A percentile compares a stretch with the other conserved stretches of the same genome.
These are phyloP conservation scores for Canis aureus DNA, from an alignment of 2,113 vertebrate species.

Conservation along the genomic window DNA sequence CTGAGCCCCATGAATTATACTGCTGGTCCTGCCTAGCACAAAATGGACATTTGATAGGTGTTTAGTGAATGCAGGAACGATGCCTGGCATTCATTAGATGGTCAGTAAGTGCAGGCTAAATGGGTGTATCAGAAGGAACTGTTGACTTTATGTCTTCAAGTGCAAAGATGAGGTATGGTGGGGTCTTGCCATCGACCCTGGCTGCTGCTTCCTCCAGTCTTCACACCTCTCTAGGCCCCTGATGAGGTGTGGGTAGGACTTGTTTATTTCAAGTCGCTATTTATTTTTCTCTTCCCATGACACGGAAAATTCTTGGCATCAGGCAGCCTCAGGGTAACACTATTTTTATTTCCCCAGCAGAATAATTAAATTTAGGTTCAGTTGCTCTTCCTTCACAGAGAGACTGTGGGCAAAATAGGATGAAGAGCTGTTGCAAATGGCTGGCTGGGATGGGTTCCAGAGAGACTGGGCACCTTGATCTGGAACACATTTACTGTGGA, in stretches of 20 bases:
- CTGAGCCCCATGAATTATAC: neutral
- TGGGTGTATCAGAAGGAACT: neutral
- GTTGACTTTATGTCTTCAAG: neutral
- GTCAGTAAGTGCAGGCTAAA: neutral
- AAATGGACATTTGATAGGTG: neutral
- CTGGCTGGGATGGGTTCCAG: neutral
- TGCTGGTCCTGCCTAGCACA: neutral
- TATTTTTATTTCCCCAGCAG: slow-evolving; percentile 69
- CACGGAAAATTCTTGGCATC: slow-evolving; percentile 55
- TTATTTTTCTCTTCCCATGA: slow-evolving; percentile 62
- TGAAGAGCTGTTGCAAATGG: neutral
- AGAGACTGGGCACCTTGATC: neutral
- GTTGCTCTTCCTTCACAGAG: slow-evolving; percentile 39
- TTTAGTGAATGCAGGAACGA: neutral
- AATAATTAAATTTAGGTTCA: slow-evolving; percentile 66
- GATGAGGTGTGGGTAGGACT: neutral
- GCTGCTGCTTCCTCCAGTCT: neutral
- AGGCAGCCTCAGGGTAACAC: slow-evolving; percentile 1
- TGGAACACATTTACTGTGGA: neutral
- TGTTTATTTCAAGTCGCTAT: slow-evolving; percentile 60
- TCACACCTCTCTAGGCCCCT: neutral
- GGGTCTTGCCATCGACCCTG: neutral
- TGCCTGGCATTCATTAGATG: neutral
- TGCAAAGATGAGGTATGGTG: neutral
- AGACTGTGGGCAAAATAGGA: neutral